These are phyloP conservation scores for Drosophila histrio DNA, from an alignment of 2,888 invertebrate genomes.

Conservation along the genomic window DNA sequence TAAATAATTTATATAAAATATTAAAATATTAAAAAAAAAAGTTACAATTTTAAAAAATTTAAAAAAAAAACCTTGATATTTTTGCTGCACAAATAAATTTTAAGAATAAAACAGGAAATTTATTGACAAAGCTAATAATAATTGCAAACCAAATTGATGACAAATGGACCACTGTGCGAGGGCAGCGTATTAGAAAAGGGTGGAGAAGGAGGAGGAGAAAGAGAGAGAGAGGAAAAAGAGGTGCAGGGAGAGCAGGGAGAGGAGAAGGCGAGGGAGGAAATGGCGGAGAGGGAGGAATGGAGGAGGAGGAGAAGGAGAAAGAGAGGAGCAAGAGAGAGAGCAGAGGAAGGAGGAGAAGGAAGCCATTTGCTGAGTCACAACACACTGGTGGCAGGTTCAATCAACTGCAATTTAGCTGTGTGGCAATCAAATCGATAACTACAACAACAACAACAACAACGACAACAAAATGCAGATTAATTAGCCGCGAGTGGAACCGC, in stretches of 20 bases:
- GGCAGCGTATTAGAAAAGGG: too few species aligned
- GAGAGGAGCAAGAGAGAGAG: background rate
- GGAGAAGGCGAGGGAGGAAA: background rate
- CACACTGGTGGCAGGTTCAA: conserved; percentile 57
- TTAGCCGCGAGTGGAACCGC: conserved; percentile 36
- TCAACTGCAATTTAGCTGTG: conserved; percentile 65
- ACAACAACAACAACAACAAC: conserved; percentile 29
- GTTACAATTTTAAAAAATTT: too few species aligned
- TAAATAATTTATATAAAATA: too few species aligned
- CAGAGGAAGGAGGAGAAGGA: conserved; percentile 8
- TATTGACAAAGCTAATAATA: too few species aligned
- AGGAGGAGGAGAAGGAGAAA: background rate
- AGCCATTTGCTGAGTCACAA: conserved; percentile 41
- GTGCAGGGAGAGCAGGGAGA: background rate
- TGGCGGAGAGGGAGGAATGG: conserved; percentile 21
- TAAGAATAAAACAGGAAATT: too few species aligned
- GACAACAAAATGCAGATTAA: conserved; percentile 68
- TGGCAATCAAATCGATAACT: conserved; percentile 66
- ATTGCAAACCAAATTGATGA: too few species aligned
- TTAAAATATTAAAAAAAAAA: too few species aligned
- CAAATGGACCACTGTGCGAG: too few species aligned
- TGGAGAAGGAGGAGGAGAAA: too few species aligned
- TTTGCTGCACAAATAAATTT: too few species aligned
- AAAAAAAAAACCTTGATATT: too few species aligned
- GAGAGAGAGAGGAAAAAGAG: background rate